These are phyloP conservation scores for Aspiorhynchus laticeps DNA, from an alignment of 2,113 vertebrate genomes.

Conservation along the genomic window DNA sequence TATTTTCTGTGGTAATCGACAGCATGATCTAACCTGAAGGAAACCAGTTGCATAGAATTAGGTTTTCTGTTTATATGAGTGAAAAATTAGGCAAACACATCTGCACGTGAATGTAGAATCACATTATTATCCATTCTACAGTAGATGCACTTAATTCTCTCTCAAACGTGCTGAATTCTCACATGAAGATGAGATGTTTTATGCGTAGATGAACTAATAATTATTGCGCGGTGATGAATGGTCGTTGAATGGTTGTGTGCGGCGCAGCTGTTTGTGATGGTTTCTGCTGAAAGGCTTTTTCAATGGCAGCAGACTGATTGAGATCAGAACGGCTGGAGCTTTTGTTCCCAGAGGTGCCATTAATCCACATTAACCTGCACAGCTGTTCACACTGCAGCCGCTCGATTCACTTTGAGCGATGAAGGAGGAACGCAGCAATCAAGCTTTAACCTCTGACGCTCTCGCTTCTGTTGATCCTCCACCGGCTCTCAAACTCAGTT, in stretches of 20 bases:
- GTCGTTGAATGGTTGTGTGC: neutral
- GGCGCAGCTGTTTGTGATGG: slow-evolving; percentile 22
- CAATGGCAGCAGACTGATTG: neutral
- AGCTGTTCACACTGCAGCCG: slow-evolving; percentile 49
- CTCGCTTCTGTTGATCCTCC: neutral
- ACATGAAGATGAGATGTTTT: neutral
- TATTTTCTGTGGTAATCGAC: neutral
- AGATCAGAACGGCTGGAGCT: slow-evolving; percentile 40
- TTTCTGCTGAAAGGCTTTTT: slow-evolving; percentile 31
- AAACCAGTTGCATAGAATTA: no score
- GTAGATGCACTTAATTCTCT: neutral
- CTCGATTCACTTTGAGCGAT: slow-evolving; percentile 40
- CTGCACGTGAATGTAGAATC: neutral
- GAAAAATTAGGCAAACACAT: neutral
- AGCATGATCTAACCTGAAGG: neutral
- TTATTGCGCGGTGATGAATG: neutral
- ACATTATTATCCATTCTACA: neutral
- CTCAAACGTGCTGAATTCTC: neutral
- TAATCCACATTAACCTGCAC: slow-evolving; percentile 43
- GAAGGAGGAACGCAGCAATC: slow-evolving; percentile 48
- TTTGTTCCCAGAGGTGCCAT: slow-evolving; percentile 50
- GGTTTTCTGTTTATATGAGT: neutral
- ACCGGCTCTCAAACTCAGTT: neutral
- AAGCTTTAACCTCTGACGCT: neutral
- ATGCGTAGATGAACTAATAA: neutral